phyloP scores from a whole-genome alignment of 2,888 invertebrate species.

The Drosophila koepferae region DNA sequence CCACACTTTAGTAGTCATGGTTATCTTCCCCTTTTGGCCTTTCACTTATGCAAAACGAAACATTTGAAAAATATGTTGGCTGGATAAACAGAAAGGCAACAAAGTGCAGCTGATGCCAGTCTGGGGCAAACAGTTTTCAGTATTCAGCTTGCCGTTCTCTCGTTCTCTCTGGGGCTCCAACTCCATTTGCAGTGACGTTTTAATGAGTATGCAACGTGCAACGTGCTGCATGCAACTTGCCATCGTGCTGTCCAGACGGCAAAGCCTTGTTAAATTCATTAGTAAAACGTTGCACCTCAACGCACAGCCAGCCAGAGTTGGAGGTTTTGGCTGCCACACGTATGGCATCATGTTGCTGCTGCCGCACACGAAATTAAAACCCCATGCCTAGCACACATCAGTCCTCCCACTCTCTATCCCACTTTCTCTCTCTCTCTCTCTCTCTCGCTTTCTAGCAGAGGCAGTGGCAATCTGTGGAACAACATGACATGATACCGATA shows the following conservation, averaged over 20 bases:
- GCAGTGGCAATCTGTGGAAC: slow-evolving; percentile 56
- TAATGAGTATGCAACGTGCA: slow-evolving; percentile 81
- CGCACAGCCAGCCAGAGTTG: slow-evolving; percentile 41
- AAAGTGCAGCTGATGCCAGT: slow-evolving; percentile 77
- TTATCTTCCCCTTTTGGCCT: slow-evolving; percentile 74
- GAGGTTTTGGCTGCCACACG: slow-evolving; percentile 59
- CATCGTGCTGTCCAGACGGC: slow-evolving; percentile 47
- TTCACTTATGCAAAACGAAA: slow-evolving; percentile 81
- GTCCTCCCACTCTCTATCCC: not conserved
- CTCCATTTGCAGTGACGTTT: slow-evolving; percentile 72
- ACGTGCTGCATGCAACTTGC: slow-evolving; percentile 57
- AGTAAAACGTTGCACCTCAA: slow-evolving; percentile 81
- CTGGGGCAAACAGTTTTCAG: slow-evolving; percentile 26
- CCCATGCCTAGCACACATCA: slow-evolving; percentile 44
- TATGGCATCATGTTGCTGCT: slow-evolving; percentile 80
- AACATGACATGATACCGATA: slow-evolving; percentile 84
- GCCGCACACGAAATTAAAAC: slow-evolving; percentile 81
- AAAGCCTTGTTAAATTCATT: slow-evolving; percentile 80
- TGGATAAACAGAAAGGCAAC: slow-evolving; percentile 77
- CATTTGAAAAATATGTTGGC: slow-evolving; percentile 81
- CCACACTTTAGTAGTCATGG: slow-evolving; percentile 37
- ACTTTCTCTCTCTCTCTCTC: not conserved
- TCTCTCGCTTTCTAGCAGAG: not conserved
- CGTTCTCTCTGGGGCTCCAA: slow-evolving; percentile 23
- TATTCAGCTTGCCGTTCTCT: not conserved